These are phyloP conservation scores for Prionchulus punctatus DNA, from an alignment of 2,888 invertebrate genomes.

Conservation along the genomic window DNA sequence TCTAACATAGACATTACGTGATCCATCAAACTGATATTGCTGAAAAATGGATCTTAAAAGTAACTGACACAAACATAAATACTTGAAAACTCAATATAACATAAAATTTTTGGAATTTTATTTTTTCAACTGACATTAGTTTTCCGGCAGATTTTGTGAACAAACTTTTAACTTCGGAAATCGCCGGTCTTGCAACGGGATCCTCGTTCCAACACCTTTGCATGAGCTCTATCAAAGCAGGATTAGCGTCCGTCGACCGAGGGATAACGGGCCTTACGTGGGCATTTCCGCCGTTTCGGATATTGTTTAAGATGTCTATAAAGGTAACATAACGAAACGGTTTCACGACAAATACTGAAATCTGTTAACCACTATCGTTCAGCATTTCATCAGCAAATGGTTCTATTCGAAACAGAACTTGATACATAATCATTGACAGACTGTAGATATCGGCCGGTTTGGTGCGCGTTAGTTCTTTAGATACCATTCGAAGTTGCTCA, in stretches of 20 bases:
- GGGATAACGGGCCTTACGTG: neutral
- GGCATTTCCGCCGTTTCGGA: neutral
- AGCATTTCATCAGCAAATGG: neutral
- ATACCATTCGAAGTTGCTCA: neutral
- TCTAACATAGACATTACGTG: conserved; percentile 9
- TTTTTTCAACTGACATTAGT: neutral
- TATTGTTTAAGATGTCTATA: neutral
- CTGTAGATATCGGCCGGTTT: neutral
- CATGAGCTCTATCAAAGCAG: neutral
- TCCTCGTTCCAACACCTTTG: neutral
- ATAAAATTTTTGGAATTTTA: too few relatives aligned
- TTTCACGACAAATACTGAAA: neutral
- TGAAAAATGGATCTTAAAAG: neutral
- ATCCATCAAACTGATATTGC: neutral
- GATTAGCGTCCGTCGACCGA: neutral
- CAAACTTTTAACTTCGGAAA: neutral
- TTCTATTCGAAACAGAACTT: neutral
- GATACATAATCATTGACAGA: neutral
- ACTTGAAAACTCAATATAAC: neutral
- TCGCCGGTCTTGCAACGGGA: neutral
- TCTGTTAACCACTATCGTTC: neutral
- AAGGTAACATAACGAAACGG: neutral
- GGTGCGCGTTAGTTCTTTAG: neutral
- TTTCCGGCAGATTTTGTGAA: neutral
- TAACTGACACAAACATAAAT: neutral